Evolutionary conservation across 2,888 invertebrate genomes (phyloP), one percentile per base, ranked within the genome.

Genomic region (Heliconius sara): DNA sequence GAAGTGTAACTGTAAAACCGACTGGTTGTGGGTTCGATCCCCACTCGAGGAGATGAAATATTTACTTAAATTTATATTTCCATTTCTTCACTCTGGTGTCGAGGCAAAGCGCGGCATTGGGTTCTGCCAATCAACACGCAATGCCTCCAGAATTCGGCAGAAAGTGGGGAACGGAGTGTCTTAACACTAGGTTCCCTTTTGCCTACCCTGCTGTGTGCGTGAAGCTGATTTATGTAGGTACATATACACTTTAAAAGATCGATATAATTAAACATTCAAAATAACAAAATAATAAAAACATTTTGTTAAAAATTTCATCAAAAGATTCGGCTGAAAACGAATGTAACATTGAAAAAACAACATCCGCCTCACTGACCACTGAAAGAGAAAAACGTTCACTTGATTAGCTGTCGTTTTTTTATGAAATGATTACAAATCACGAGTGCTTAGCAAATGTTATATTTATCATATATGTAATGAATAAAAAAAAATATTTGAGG

Each of bases 301-400:
- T n/a, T 43, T 39, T 2, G 39, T 39, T 34, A 7, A 19, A 67
- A 67, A 67, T 0, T 19, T 27, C 19, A 67, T 34, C 39, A 67
- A 52, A 12, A 10, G 27, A 22, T 30, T 52, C 52, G 34, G n/a
- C 7, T 52, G 12, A 27, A 57, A 57, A 57, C 52, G 27, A 52
- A 52, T 71, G 3, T n/a, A 47, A 16, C 19, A 25, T 7, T 27
- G 47, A 4, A 71, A 27, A 68, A 22, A 47, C 3, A 71, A 71
- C 27, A 43, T 27, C 70, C 70, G 70, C 19, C 71, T 71, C 71
- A 71, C 47, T 72, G 72, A 72, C 34, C 30, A 72, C 34, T 57
- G n/a, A 72, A 30, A 57, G 57, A 30, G 57, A 57, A n/a, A 72
- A 72, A 10, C 52, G 22, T 72, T 57, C 30, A 72, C n/a, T n/a